Percentiles rank a stretch among this genome's conserved stretches.
phyloP scores from a whole-genome alignment of 1,140 invertebrate genomes.

The Solenopsis invicta region DNA sequence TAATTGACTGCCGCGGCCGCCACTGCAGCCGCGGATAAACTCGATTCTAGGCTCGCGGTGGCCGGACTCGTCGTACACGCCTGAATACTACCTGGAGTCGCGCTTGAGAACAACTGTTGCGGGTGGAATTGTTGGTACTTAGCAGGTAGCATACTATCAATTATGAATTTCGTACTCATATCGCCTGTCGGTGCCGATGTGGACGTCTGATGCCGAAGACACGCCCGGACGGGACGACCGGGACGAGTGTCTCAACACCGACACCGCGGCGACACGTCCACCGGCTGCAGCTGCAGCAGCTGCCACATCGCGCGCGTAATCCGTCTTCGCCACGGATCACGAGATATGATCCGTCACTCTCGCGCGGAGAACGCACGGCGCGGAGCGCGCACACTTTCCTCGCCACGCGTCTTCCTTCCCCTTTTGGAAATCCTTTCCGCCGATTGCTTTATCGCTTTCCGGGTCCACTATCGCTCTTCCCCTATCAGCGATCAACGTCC shows the following conservation, averaged over 20 bases:
- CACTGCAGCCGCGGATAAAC: constrained; percentile 83
- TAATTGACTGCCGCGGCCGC: constrained; percentile 88
- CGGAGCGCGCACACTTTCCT: constrained; percentile 30
- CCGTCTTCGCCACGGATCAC: constrained; percentile 70
- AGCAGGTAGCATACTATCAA: constrained; percentile 97
- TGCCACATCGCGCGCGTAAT: constrained; percentile 73
- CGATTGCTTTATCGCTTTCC: not conserved
- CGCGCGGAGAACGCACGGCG: no score
- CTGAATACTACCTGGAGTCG: constrained; percentile 85
- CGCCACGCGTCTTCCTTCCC: not conserved
- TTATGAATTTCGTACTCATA: constrained; percentile 98
- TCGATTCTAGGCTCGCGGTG: constrained; percentile 87
- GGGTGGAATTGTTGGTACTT: constrained; percentile 95
- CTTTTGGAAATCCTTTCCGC: not conserved
- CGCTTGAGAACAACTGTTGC: constrained; percentile 89
- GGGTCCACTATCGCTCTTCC: constrained; percentile 78
- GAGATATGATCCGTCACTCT: constrained; percentile 57
- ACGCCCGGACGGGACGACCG: constrained; percentile 74
- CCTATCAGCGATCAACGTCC: constrained; percentile 76
- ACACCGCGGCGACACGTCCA: constrained; percentile 67
- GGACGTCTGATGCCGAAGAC: constrained; percentile 73
- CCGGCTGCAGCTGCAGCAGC: constrained; percentile 64
- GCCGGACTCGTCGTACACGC: constrained; percentile 87
- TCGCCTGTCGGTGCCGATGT: constrained; percentile 79
- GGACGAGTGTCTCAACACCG: constrained; percentile 78